phyloP scores from a whole-genome alignment of 2,797 vertebrate species.

The Phataginus tetradactyla region DNA sequence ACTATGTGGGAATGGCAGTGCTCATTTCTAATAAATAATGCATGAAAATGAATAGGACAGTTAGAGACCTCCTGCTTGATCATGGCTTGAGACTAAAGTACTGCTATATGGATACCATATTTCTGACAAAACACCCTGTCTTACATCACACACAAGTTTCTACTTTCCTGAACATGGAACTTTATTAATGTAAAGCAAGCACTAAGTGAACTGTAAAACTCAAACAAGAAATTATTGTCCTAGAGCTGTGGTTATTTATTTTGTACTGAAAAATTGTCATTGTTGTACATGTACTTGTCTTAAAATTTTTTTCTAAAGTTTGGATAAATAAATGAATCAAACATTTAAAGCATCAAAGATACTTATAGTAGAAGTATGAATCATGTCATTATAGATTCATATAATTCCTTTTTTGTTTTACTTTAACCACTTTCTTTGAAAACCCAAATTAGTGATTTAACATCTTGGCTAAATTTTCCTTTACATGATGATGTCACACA shows the following conservation, averaged over 20 bases:
- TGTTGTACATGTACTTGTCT: background rate
- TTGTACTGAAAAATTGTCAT: background rate
- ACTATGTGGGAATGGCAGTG: constrained; percentile 51
- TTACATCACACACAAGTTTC: background rate
- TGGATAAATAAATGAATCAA: background rate
- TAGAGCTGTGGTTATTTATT: background rate
- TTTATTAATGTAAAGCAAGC: constrained; percentile 45
- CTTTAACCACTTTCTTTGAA: no score
- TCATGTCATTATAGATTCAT: background rate
- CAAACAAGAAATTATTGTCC: background rate
- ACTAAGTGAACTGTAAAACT: constrained; percentile 54
- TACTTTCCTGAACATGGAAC: background rate
- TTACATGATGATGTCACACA: background rate
- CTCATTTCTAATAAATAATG: constrained; percentile 74
- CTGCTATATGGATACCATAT: background rate
- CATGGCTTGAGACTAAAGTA: constrained; percentile 63
- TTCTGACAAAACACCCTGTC: background rate
- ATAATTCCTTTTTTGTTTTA: no score
- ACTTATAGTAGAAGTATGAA: background rate
- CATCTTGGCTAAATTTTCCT: background rate
- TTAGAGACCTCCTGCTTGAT: constrained; percentile 69
- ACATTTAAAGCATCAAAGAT: background rate
- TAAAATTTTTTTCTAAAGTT: background rate
- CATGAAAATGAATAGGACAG: constrained; percentile 78
- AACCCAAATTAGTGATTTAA: no score